These are phyloP conservation scores for Metopia argyrocephala DNA, from an alignment of 2,888 invertebrate genomes.

Conservation along the genomic window DNA sequence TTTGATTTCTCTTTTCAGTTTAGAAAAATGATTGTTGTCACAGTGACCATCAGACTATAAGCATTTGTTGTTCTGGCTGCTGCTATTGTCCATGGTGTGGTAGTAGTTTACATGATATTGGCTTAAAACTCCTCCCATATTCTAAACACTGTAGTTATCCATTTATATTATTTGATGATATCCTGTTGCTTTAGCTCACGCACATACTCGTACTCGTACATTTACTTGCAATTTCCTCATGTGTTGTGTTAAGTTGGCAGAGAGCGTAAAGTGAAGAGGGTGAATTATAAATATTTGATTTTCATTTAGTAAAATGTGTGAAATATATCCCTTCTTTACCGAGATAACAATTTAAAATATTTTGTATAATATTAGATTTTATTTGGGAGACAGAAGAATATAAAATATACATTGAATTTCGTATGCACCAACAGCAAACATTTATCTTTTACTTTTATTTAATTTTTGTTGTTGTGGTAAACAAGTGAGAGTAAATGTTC, in stretches of 20 bases:
- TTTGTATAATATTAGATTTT: neutral
- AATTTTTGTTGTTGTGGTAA: neutral
- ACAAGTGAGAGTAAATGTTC: slow-evolving; percentile 7
- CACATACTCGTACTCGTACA: neutral
- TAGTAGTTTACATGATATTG: slow-evolving; percentile 41
- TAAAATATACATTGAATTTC: neutral
- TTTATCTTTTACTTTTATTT: neutral
- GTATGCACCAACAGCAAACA: slow-evolving; percentile 4
- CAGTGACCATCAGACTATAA: slow-evolving; percentile 48
- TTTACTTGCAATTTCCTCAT: neutral
- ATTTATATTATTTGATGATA: slow-evolving; percentile 55
- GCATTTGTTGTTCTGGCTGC: slow-evolving; percentile 7
- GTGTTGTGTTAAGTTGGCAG: neutral
- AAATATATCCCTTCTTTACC: slow-evolving; percentile 25
- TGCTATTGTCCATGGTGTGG: slow-evolving; percentile 21
- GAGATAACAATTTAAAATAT: neutral
- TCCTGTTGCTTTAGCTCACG: slow-evolving; percentile 57
- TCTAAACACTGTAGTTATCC: slow-evolving; percentile 43
- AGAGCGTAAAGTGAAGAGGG: neutral
- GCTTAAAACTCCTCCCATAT: neutral
- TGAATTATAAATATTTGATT: slow-evolving; percentile 38
- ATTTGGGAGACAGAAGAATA: neutral
- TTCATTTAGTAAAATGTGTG: slow-evolving; percentile 54
- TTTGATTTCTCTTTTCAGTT: neutral
- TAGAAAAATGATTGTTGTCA: neutral